These are phyloP conservation scores for Sepioteuthis lessoniana DNA, from an alignment of 2,888 invertebrate genomes.

Conservation along the genomic window DNA sequence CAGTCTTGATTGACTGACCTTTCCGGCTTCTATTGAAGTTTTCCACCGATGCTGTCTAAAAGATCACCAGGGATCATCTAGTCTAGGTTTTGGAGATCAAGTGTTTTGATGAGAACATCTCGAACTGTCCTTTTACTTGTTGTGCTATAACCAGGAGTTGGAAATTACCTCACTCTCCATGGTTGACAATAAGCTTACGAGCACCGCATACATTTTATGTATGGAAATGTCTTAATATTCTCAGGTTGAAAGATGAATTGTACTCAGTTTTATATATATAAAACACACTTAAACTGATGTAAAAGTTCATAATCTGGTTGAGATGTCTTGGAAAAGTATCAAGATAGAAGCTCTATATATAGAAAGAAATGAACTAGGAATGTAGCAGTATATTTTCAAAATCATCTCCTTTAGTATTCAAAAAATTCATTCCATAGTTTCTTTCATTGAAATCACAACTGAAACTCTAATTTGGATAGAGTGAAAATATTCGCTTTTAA, in stretches of 20 bases:
- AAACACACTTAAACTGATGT: not conserved
- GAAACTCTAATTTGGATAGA: too few relatives aligned
- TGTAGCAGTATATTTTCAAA: too few relatives aligned
- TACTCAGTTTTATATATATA: not conserved
- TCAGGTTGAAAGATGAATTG: not conserved
- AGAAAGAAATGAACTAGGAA: too few relatives aligned
- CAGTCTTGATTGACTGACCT: slow-evolving; percentile 12
- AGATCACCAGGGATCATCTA: not conserved
- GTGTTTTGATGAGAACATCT: slow-evolving; percentile 7
- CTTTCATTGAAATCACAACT: too few relatives aligned
- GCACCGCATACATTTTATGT: not conserved
- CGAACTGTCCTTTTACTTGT: not conserved
- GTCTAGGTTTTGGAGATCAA: not conserved
- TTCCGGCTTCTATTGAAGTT: not conserved
- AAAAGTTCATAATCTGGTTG: not conserved
- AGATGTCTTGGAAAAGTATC: too few relatives aligned
- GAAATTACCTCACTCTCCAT: not conserved
- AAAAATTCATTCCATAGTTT: too few relatives aligned
- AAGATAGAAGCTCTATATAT: too few relatives aligned
- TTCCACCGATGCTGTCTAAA: not conserved
- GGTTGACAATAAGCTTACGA: not conserved
- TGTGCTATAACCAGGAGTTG: not conserved
- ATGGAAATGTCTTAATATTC: not conserved
- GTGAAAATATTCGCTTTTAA: too few relatives aligned
- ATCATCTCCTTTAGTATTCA: too few relatives aligned